These are phyloP conservation scores for Columba janthina DNA, from an alignment of 2,113 vertebrate genomes.

Conservation along the genomic window DNA sequence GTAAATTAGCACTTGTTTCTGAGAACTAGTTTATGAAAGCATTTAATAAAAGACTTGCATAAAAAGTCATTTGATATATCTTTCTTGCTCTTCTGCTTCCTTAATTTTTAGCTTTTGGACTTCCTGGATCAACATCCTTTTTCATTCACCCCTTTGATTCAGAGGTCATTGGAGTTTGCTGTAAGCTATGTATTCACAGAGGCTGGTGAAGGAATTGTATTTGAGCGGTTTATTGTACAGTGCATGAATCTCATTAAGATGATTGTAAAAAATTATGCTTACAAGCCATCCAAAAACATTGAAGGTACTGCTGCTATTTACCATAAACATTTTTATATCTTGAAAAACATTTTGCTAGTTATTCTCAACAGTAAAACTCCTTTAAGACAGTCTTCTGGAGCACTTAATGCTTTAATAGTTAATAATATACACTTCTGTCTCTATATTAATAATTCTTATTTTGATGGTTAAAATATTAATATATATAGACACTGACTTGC, in stretches of 20 bases:
- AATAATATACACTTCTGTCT: background rate
- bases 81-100: background rate
- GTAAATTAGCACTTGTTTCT: background rate
- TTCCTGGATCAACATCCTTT: slow-evolving; percentile 94
- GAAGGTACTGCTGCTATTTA: slow-evolving; percentile 80
- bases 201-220: slow-evolving; percentile 88
- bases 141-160: slow-evolving; percentile 92
- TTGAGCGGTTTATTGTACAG: slow-evolving; percentile 96
- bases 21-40: background rate
- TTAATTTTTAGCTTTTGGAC: slow-evolving; percentile 86
- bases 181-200: slow-evolving; percentile 96
- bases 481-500: background rate
- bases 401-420: background rate
- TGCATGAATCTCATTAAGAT: slow-evolving; percentile 99
- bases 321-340: background rate
- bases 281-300: slow-evolving; percentile 94
- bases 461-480: background rate
- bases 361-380: background rate
- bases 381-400: background rate
- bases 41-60: background rate
- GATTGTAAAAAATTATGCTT: slow-evolving; percentile 97
- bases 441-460: background rate
- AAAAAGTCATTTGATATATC: background rate
- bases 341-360: background rate
- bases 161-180: slow-evolving; percentile 92